phyloP scores from a whole-genome alignment of 2,113 vertebrate species.

The Corvus cornix region DNA sequence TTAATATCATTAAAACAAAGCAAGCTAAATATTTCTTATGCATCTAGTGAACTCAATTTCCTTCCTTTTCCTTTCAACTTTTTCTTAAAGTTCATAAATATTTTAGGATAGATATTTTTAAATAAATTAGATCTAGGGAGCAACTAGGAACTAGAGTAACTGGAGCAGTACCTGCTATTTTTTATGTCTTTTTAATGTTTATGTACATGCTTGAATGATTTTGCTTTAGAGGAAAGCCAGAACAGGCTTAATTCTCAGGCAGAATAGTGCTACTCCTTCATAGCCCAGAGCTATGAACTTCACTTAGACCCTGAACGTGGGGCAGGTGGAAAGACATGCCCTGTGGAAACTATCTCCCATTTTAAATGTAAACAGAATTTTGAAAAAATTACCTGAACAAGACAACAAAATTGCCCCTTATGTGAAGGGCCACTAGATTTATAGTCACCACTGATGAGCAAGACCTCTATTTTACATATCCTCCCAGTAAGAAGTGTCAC shows the following conservation, averaged over 20 bases:
- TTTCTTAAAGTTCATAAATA: conserved; percentile 15
- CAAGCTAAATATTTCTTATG: background rate
- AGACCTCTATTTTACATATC: background rate
- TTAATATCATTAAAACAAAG: conserved; percentile 31
- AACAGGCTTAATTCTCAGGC: background rate
- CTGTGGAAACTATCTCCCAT: background rate
- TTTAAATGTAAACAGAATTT: background rate
- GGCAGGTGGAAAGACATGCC: background rate
- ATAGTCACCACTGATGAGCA: background rate
- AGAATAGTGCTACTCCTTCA: background rate
- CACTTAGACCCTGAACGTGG: background rate
- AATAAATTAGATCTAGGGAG: background rate
- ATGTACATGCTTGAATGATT: background rate
- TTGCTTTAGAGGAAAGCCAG: conserved; percentile 1
- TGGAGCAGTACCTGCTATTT: conserved; percentile 12
- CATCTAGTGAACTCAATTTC: background rate
- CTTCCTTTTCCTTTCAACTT: background rate
- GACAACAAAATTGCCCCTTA: background rate
- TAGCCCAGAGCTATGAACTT: background rate
- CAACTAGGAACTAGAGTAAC: background rate
- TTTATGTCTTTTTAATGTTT: background rate
- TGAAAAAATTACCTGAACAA: background rate
- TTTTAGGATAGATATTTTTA: background rate
- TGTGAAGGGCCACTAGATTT: background rate
- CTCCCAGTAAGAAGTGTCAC: background rate